Evolutionary conservation across 1,140 invertebrate species (phyloP).

Genomic region (Eupeodes corollae): DNA sequence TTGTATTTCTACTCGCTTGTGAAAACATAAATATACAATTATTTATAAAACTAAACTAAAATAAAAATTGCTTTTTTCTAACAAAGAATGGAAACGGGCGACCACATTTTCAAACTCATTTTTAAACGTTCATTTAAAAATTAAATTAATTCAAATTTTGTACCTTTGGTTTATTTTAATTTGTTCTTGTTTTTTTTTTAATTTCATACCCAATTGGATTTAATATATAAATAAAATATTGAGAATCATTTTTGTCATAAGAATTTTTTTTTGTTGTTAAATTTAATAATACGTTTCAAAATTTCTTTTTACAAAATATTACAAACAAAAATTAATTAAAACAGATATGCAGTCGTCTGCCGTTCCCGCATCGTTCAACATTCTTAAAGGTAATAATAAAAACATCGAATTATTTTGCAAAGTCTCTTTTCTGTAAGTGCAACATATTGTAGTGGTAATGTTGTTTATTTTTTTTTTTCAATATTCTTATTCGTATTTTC

Average conservation of each 20-base stretch:
- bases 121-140: neutral
- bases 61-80: too few relatives aligned
- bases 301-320: slow-evolving; percentile 13
- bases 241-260: too few relatives aligned
- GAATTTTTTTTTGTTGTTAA: slow-evolving; percentile 1
- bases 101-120: too few relatives aligned
- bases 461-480: neutral
- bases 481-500: neutral
- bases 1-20: too few relatives aligned
- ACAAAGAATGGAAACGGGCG: too few relatives aligned
- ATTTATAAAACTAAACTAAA: too few relatives aligned
- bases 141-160: neutral
- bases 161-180: neutral
- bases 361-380: slow-evolving; percentile 62
- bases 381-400: slow-evolving; percentile 59
- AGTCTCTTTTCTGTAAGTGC: neutral
- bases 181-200: neutral
- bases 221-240: neutral
- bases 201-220: neutral
- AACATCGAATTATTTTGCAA: neutral
- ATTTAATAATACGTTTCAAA: neutral
- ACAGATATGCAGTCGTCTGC: slow-evolving; percentile 59
- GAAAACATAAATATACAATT: too few relatives aligned
- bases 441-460: neutral
- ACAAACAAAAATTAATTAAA: neutral